Percentiles rank a stretch among this genome's conserved stretches.
Evolutionary conservation across 2,888 invertebrate species (phyloP).

Genomic region (Lottia gigantea): DNA sequence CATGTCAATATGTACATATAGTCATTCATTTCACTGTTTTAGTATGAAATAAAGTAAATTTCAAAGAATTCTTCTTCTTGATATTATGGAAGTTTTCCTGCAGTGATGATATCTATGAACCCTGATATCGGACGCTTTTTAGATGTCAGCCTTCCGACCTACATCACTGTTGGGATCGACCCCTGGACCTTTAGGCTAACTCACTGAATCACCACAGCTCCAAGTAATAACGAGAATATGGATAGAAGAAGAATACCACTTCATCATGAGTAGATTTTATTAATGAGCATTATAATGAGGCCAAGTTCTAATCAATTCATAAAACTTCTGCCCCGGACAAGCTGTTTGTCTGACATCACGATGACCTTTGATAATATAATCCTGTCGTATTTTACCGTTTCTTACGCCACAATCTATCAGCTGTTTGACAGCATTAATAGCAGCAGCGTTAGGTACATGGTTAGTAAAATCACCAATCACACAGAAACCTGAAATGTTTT

Average conservation of each 20-base stretch:
- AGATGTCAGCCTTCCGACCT: too few species aligned
- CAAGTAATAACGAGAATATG: too few species aligned
- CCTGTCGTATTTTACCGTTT: conserved; percentile 34
- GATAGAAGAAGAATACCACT: too few species aligned
- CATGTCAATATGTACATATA: background rate
- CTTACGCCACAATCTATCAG: conserved; percentile 50
- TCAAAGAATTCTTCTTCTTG: too few species aligned
- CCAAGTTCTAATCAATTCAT: conserved; percentile 40
- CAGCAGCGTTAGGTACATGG: conserved; percentile 40
- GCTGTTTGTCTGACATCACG: conserved; percentile 39
- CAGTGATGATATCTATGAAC: too few species aligned
- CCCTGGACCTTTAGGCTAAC: too few species aligned
- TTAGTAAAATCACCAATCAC: conserved; percentile 54
- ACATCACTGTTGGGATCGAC: too few species aligned
- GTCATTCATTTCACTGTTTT: background rate
- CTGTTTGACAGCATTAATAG: conserved; percentile 45
- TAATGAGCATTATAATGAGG: conserved; percentile 30
- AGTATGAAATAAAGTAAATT: too few species aligned
- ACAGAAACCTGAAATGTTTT: conserved; percentile 38
- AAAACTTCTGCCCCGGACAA: conserved; percentile 45
- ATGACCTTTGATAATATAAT: conserved; percentile 46
- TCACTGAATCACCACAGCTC: too few species aligned
- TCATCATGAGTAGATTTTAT: background rate
- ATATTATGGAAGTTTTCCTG: too few species aligned
- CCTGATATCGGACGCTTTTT: too few species aligned